phyloP scores from a whole-genome alignment of 1,140 invertebrate species.

The Pogonus chalceus region DNA sequence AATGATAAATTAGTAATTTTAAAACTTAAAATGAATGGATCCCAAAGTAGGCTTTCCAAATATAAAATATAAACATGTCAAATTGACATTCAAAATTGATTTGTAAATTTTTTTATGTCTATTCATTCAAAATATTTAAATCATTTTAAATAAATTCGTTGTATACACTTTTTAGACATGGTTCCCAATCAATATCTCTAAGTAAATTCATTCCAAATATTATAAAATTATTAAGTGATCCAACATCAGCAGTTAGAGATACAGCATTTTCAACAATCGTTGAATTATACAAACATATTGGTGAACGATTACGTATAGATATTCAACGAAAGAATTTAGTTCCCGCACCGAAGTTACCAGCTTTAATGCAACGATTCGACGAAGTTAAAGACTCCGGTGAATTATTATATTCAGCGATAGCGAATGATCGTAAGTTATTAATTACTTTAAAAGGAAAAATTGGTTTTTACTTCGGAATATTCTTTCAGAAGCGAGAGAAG shows the following conservation, averaged over 20 bases:
- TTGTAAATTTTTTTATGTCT: too few relatives aligned
- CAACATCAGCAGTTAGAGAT: conserved; percentile 77
- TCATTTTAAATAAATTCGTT: too few relatives aligned
- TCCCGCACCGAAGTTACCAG: conserved; percentile 67
- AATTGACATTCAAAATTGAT: too few relatives aligned
- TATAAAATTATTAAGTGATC: conserved; percentile 79
- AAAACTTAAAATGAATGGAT: too few relatives aligned
- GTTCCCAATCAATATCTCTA: conserved; percentile 67
- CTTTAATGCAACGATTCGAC: conserved; percentile 77
- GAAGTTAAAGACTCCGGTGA: conserved; percentile 70
- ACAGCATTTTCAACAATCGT: conserved; percentile 75
- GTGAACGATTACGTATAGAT: conserved; percentile 76
- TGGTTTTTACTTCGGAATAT: not conserved
- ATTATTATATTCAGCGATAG: conserved; percentile 60
- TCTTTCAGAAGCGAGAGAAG: conserved; percentile 13
- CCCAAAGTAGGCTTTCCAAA: too few relatives aligned
- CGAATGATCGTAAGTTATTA: conserved; percentile 18
- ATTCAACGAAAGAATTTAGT: conserved; percentile 71
- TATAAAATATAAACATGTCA: too few relatives aligned
- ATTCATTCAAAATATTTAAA: too few relatives aligned
- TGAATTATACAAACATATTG: conserved; percentile 88
- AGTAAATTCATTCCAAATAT: conserved; percentile 73
- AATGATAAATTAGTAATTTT: too few relatives aligned
- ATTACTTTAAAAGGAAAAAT: not conserved
- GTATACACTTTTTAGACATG: conserved; percentile 70